Evolutionary conservation across 2,797 vertebrate species (phyloP).

Genomic region (Agapornis canus): DNA sequence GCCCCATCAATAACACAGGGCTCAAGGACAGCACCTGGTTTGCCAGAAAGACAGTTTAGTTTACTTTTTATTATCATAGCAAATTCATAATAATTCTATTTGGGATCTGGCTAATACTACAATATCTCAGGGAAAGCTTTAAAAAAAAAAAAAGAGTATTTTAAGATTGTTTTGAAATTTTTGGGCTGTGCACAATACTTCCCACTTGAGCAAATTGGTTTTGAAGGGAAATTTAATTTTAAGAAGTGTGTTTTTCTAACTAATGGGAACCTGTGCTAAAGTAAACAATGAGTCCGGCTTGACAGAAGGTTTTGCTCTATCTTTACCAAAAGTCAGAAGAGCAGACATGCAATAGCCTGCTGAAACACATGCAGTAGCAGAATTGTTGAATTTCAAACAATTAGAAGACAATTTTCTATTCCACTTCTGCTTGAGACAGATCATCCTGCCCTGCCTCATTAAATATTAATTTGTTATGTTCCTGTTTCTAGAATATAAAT

Average conservation of each 20-base stretch:
- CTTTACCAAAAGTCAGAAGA: constrained; percentile 39
- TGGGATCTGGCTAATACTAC: not conserved
- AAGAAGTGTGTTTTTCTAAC: constrained; percentile 33
- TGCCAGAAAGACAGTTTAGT: not conserved
- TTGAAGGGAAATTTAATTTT: constrained; percentile 64
- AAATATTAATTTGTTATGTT: constrained; percentile 23
- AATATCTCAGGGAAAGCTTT: not conserved
- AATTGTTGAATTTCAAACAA: constrained; percentile 28
- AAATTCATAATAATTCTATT: not conserved
- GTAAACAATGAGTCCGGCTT: not conserved
- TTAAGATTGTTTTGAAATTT: constrained; percentile 34
- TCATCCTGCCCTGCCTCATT: constrained; percentile 38
- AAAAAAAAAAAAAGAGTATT: not conserved
- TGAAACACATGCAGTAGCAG: not conserved
- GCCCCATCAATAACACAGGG: not conserved
- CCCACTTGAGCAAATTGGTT: constrained; percentile 56
- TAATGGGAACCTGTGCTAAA: constrained; percentile 48
- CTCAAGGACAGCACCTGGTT: not conserved
- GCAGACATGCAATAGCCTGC: not conserved
- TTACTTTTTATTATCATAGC: not conserved
- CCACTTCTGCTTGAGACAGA: constrained; percentile 14
- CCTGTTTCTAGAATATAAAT: not conserved
- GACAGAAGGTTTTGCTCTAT: constrained; percentile 25
- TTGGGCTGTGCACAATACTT: constrained; percentile 26
- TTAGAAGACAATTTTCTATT: constrained; percentile 43